A percentile compares a stretch with the other conserved stretches of the same genome.
Evolutionary conservation across 1,140 invertebrate genomes (phyloP).

Genomic region (Ooceraea biroi): DNA sequence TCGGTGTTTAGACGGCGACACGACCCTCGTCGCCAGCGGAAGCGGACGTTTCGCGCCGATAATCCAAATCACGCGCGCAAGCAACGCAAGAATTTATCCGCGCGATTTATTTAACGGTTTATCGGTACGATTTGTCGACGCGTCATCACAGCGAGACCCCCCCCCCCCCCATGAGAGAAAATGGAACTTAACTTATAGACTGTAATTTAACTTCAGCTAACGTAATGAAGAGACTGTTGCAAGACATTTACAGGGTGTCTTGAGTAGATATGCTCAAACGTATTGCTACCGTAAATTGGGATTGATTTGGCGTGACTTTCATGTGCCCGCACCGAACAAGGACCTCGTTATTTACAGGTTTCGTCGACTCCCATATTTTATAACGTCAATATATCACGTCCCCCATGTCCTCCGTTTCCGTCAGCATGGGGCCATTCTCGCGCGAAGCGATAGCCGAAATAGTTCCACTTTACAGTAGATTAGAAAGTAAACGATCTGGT

Average conservation of each 20-base stretch:
- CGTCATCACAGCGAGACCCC: slow-evolving; percentile 58
- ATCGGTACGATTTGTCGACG: slow-evolving; percentile 12
- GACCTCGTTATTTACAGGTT: not conserved
- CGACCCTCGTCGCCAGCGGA: not conserved
- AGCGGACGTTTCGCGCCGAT: not conserved
- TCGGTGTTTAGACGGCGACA: slow-evolving; percentile 49
- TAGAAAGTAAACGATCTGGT: slow-evolving; percentile 40
- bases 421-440: not conserved
- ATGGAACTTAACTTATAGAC: slow-evolving; percentile 56
- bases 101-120: too few relatives aligned
- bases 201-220: slow-evolving; percentile 50
- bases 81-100: not conserved
- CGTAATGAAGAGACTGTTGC: slow-evolving; percentile 56
- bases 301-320: slow-evolving; percentile 12
- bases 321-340: not conserved
- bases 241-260: slow-evolving; percentile 72
- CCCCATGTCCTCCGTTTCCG: too few relatives aligned
- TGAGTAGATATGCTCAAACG: slow-evolving; percentile 70
- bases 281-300: slow-evolving; percentile 43
- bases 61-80: not conserved
- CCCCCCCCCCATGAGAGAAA: slow-evolving; percentile 12
- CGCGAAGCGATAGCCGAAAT: slow-evolving; percentile 1
- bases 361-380: not conserved
- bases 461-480: slow-evolving; percentile 35
- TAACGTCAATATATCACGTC: slow-evolving; percentile 16